Percentiles rank a stretch among this genome's conserved stretches.
Conservation (phyloP, 2,113 vertebrate species). For the Urocitellus parryii region DNA sequence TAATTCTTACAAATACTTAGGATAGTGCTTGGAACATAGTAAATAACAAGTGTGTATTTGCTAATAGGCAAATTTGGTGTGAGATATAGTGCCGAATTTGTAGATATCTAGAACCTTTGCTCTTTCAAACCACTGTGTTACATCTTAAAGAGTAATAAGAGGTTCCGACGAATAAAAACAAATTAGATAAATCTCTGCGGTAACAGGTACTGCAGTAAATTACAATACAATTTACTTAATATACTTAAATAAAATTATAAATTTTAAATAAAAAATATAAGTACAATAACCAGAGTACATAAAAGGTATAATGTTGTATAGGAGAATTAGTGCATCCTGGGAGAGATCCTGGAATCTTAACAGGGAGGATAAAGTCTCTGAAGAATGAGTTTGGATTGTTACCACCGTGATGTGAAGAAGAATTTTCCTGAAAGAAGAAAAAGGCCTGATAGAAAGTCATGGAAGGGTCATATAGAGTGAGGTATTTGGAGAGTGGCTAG, state of each 20-base stretch:
- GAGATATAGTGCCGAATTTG: background rate
- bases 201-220: background rate
- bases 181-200: background rate
- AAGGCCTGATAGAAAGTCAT: background rate
- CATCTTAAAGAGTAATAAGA: background rate
- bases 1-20: background rate
- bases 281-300: background rate
- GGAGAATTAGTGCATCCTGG: background rate
- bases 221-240: background rate
- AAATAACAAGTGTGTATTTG: background rate
- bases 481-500: background rate
- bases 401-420: background rate
- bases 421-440: background rate
- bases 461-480: background rate
- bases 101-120: background rate
- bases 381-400: background rate
- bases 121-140: background rate
- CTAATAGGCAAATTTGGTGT: background rate
- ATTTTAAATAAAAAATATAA: background rate
- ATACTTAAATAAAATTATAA: background rate
- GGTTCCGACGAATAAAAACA: background rate
- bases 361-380: background rate
- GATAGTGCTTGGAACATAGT: background rate
- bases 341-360: background rate
- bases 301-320: background rate